These are phyloP conservation scores for Litocranius walleri DNA, from an alignment of 2,113 vertebrate species.

Conservation along the genomic window DNA sequence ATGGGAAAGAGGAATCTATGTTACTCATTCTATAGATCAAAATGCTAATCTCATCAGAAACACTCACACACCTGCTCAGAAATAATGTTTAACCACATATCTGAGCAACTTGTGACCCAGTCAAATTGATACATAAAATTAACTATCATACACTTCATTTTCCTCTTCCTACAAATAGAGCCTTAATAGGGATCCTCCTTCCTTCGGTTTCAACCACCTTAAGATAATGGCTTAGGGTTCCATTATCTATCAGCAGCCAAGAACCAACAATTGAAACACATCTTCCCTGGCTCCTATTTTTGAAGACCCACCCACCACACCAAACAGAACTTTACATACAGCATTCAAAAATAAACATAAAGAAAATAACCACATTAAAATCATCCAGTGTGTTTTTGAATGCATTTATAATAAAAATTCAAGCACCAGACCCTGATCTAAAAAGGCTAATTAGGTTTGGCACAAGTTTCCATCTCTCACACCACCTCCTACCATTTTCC, in stretches of 20 bases:
- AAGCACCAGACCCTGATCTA: rapidly evolving
- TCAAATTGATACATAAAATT: not conserved
- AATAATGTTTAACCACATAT: not conserved
- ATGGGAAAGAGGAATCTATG: rapidly evolving
- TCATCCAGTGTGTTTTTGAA: not conserved
- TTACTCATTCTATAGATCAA: not conserved
- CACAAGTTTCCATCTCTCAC: not conserved
- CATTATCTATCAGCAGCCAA: not conserved
- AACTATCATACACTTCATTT: not conserved
- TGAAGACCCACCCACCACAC: not conserved
- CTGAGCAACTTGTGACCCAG: not conserved
- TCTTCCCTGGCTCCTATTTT: not conserved
- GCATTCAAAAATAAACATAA: not conserved
- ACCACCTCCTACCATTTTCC: not conserved
- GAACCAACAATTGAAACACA: not conserved
- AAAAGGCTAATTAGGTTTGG: not conserved
- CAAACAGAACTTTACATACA: not conserved
- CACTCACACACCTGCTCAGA: too few relatives aligned
- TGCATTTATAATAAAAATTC: not conserved
- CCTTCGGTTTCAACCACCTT: not conserved
- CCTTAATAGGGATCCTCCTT: not conserved
- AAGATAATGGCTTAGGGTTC: not conserved
- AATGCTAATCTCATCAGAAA: not conserved
- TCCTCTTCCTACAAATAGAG: not conserved
- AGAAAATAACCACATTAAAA: not conserved